Conservation (phyloP, 2,797 vertebrate species). For the Channa striata region DNA sequence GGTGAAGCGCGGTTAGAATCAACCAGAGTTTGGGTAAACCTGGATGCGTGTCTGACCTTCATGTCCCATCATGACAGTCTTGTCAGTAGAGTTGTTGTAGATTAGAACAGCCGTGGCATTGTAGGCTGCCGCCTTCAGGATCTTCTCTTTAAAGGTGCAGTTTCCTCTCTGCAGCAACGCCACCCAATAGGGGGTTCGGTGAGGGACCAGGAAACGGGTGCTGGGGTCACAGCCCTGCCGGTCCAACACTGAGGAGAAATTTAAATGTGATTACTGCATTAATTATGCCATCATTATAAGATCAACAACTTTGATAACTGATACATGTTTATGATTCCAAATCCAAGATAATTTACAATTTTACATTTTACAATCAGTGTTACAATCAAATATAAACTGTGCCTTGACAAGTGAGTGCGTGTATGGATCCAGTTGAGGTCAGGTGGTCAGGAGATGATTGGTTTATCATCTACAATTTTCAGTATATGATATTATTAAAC, state of each 20-base stretch:
- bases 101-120: slow-evolving; percentile 96
- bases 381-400: too few relatives aligned
- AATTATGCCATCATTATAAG: background rate
- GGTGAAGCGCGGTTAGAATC: too few relatives aligned
- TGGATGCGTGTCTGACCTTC: slow-evolving; percentile 84
- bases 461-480: too few relatives aligned
- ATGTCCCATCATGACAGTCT: slow-evolving; percentile 96
- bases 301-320: too few relatives aligned
- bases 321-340: too few relatives aligned
- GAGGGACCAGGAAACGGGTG: slow-evolving; percentile 92
- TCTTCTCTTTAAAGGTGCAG: slow-evolving; percentile 98
- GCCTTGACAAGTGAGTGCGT: too few relatives aligned
- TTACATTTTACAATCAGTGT: too few relatives aligned
- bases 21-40: too few relatives aligned
- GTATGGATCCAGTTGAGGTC: too few relatives aligned
- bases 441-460: too few relatives aligned
- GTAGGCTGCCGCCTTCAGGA: slow-evolving; percentile 91
- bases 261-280: slow-evolving; percentile 14
- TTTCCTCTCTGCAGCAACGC: slow-evolving; percentile 95
- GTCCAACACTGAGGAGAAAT: slow-evolving; percentile 87
- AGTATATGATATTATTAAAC: too few relatives aligned
- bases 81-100: slow-evolving; percentile 95
- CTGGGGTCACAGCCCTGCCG: slow-evolving; percentile 93
- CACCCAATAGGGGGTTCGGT: slow-evolving; percentile 93
- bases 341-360: too few relatives aligned